Evolutionary conservation across 2,797 vertebrate genomes (phyloP).

Genomic region (Hemitrygon akajei): DNA sequence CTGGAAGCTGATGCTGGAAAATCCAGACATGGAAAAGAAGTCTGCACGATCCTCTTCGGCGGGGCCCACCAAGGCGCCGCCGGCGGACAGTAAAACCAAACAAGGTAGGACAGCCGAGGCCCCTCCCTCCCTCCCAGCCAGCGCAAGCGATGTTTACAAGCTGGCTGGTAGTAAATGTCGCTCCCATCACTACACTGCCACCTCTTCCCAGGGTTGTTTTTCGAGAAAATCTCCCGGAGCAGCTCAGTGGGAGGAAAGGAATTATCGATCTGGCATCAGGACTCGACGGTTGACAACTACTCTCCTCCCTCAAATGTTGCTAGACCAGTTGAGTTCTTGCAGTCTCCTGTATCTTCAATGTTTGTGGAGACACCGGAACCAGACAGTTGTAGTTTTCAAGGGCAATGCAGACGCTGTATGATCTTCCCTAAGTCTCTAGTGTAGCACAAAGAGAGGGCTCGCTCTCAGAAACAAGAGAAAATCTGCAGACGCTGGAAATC

Average conservation of each 20-base stretch:
- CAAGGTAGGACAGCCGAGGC: neutral
- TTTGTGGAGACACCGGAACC: neutral
- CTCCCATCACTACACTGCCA: neutral
- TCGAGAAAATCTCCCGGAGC: too few species aligned
- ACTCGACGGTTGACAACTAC: too few species aligned
- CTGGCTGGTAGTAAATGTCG: neutral
- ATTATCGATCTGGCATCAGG: too few species aligned
- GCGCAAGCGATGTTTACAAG: neutral
- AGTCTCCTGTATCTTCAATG: too few species aligned
- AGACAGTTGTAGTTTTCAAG: neutral
- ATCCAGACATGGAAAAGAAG: constrained; percentile 37
- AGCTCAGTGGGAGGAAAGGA: too few species aligned
- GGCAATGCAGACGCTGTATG: neutral
- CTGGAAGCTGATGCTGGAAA: constrained; percentile 34
- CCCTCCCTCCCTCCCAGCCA: too few species aligned
- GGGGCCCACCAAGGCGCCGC: constrained; percentile 17
- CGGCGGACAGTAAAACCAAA: constrained; percentile 25
- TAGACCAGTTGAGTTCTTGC: too few species aligned
- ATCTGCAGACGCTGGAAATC: too few species aligned
- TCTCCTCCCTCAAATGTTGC: too few species aligned
- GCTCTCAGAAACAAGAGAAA: neutral
- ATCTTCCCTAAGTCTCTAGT: neutral
- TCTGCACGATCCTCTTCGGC: constrained; percentile 30
- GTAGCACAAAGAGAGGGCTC: neutral
- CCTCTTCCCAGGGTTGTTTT: neutral